These are phyloP conservation scores for Rhinichthys osculus DNA, from an alignment of 2,797 vertebrate species.

Conservation along the genomic window DNA sequence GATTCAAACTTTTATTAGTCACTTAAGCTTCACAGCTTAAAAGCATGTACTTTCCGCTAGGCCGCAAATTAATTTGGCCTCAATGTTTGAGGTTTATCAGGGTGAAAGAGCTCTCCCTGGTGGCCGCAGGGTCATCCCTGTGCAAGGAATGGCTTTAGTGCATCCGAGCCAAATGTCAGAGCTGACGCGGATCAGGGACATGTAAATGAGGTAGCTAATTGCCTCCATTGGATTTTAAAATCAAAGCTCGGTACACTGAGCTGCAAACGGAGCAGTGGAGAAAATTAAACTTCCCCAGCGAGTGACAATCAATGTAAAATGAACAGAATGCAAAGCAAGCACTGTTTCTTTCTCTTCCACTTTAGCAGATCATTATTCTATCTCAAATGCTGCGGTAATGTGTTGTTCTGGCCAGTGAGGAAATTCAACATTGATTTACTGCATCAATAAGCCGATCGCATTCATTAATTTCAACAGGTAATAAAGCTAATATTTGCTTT, in stretches of 20 bases:
- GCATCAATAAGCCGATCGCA: not conserved
- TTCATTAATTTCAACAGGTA: conserved; percentile 24
- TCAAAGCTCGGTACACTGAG: conserved; percentile 69
- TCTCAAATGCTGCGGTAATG: conserved; percentile 2
- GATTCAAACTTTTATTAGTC: not conserved
- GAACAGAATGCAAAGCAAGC: conserved; percentile 48
- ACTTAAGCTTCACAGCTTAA: not conserved
- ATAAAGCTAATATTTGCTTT: conserved; percentile 37
- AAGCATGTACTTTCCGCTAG: not conserved
- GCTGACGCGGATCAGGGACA: conserved; percentile 50
- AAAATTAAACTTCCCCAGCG: conserved; percentile 72
- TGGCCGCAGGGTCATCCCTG: not conserved
- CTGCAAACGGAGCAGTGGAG: conserved; percentile 72
- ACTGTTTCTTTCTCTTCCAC: conserved; percentile 32
- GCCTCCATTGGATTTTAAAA: conserved; percentile 81
- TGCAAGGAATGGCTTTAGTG: conserved; percentile 16
- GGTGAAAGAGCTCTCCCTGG: conserved; percentile 11
- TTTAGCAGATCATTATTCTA: conserved; percentile 38
- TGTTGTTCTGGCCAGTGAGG: conserved; percentile 10
- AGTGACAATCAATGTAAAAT: conserved; percentile 74
- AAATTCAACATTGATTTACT: conserved; percentile 37
- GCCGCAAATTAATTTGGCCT: not conserved
- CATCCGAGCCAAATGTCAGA: conserved; percentile 55
- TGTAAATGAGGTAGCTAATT: conserved; percentile 80
- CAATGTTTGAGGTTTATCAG: not conserved